Conservation (phyloP, 1,140 invertebrate species). For the Pseudomyrmex gracilis region DNA sequence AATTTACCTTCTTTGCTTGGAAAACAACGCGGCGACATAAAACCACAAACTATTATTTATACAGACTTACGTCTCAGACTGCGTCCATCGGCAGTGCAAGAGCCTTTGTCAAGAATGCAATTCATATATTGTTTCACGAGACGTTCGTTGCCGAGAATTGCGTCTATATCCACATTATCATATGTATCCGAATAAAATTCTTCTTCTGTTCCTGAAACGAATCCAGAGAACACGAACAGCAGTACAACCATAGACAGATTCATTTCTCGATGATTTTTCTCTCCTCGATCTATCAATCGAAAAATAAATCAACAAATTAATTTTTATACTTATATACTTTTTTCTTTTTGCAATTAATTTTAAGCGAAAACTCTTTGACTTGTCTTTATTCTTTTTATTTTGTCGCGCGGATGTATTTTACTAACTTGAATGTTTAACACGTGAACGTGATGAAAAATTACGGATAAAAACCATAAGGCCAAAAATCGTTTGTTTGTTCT, state of each 20-base stretch:
- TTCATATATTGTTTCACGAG: slow-evolving; percentile 66
- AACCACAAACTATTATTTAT: neutral
- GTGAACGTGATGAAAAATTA: no score
- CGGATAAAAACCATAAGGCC: no score
- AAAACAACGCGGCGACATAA: neutral
- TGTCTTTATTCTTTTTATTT: neutral
- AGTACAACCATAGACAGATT: neutral
- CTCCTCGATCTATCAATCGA: neutral
- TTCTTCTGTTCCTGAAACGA: slow-evolving; percentile 34
- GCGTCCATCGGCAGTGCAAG: slow-evolving; percentile 79
- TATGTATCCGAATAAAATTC: slow-evolving; percentile 33
- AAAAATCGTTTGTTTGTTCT: no score
- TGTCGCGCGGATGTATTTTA: neutral
- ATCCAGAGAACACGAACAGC: neutral
- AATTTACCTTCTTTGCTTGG: neutral
- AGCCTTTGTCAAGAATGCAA: slow-evolving; percentile 80
- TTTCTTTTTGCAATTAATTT: slow-evolving; percentile 7
- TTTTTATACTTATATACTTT: no score
- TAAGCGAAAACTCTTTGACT: neutral
- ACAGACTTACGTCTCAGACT: slow-evolving; percentile 79
- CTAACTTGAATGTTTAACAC: no score
- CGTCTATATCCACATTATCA: slow-evolving; percentile 48
- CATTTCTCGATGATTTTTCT: slow-evolving; percentile 1
- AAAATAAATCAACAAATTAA: slow-evolving; percentile 18
- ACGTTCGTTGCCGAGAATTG: slow-evolving; percentile 40